These are phyloP conservation scores for Epizoanthus illoricatus DNA, from an alignment of 92 coral and sea anemone genomes.

Conservation along the genomic window DNA sequence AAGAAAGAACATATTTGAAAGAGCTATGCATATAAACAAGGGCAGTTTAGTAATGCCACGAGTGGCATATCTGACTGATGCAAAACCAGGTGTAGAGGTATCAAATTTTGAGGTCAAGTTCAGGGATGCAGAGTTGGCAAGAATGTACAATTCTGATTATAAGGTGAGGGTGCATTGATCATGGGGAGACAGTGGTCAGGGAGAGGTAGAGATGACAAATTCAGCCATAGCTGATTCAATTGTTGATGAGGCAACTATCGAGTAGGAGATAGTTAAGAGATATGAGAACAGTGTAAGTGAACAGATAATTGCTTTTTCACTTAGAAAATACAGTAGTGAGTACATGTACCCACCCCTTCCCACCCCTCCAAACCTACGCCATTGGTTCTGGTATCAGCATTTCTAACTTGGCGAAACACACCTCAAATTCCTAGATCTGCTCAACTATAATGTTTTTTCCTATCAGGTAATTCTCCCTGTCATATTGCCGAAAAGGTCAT, in stretches of 20 bases:
- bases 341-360: no score
- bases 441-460: no score
- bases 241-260: conserved; percentile 33
- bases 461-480: no score
- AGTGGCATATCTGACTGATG: conserved; percentile 14
- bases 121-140: conserved; percentile 33
- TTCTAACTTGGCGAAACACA: no score
- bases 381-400: no score
- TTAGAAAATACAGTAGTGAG: no score
- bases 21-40: not conserved
- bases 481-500: not conserved
- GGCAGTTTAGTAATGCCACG: conserved; percentile 1
- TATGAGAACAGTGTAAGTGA: no score
- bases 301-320: no score
- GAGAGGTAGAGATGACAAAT: conserved; percentile 30
- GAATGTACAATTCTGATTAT: conserved; percentile 28
- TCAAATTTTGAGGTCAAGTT: conserved; percentile 36
- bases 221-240: conserved; percentile 37
- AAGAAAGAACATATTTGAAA: not conserved
- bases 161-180: conserved; percentile 30
- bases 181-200: conserved; percentile 41
- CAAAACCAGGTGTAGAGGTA: not conserved
- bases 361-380: no score
- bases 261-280: conserved; percentile 18
- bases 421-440: no score